Evolutionary conservation across 2,797 vertebrate genomes (phyloP).

Genomic region (Sebastiscus tertius): DNA sequence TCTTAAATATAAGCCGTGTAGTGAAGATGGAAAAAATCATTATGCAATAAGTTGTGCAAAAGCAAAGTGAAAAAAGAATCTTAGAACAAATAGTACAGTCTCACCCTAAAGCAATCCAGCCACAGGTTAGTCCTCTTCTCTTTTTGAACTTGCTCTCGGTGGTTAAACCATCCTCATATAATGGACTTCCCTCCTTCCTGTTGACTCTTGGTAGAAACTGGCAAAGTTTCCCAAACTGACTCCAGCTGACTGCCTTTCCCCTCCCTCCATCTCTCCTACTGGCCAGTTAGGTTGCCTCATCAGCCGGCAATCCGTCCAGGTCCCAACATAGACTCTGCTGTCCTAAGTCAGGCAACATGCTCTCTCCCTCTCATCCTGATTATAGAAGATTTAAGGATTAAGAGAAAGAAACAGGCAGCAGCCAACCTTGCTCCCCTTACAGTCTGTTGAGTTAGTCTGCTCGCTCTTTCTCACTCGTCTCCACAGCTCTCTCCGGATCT

Average conservation of each 20-base stretch:
- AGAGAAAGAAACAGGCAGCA: conserved; percentile 74
- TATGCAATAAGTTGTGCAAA: background rate
- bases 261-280: conserved; percentile 61
- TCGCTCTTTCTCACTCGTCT: conserved; percentile 35
- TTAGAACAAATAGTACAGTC: conserved; percentile 29
- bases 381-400: conserved; percentile 88
- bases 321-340: conserved; percentile 77
- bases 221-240: conserved; percentile 49
- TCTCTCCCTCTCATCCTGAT: conserved; percentile 82
- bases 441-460: conserved; percentile 49
- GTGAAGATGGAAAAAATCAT: background rate
- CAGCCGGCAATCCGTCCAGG: conserved; percentile 59
- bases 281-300: conserved; percentile 66
- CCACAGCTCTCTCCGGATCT: conserved; percentile 37
- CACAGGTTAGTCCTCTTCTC: conserved; percentile 42
- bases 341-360: conserved; percentile 80
- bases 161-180: conserved; percentile 57
- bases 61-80: background rate
- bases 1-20: background rate
- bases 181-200: conserved; percentile 42
- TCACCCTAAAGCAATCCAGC: conserved; percentile 71
- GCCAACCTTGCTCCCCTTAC: conserved; percentile 63
- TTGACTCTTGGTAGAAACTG: conserved; percentile 43
- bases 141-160: background rate
- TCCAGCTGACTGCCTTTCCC: conserved; percentile 38